Evolutionary conservation across 2,113 vertebrate species (phyloP).

Genomic region (Coptodon bakossiorum): DNA sequence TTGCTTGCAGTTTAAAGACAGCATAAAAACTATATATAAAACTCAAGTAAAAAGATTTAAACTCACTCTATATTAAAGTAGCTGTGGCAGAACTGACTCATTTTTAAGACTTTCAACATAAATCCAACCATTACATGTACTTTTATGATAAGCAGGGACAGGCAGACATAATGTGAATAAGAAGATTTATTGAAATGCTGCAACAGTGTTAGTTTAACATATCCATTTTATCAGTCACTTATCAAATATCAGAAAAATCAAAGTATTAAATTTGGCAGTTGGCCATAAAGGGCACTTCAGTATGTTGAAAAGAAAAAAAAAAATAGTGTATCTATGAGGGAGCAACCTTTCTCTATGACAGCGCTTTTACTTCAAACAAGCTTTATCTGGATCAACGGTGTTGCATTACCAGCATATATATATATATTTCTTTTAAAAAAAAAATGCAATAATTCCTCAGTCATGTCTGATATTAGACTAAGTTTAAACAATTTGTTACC

Average conservation of each 20-base stretch:
- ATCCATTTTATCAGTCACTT: not conserved
- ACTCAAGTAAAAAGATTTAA: not conserved
- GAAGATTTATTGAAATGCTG: constrained; percentile 64
- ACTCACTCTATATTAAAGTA: not conserved
- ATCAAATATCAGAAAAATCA: constrained; percentile 30
- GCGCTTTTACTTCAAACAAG: not conserved
- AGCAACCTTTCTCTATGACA: not conserved
- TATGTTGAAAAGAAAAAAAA: not conserved
- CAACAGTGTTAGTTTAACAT: constrained; percentile 6
- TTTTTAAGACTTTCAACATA: not conserved
- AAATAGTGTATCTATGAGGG: not conserved
- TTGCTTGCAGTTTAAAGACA: not conserved
- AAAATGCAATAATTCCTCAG: not conserved
- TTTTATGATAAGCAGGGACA: not conserved
- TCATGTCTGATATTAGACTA: not conserved
- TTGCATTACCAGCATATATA: not conserved
- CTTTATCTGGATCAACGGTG: not conserved
- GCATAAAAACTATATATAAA: not conserved
- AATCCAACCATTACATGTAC: not conserved
- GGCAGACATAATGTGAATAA: constrained; percentile 4
- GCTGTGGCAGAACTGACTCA: not conserved
- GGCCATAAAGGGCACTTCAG: constrained; percentile 40
- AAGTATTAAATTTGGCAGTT: constrained; percentile 39
- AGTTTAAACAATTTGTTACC: not conserved
- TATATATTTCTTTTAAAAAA: not conserved